These are phyloP conservation scores for Hymenochirus boettgeri DNA, from an alignment of 2,113 vertebrate species.

Conservation along the genomic window DNA sequence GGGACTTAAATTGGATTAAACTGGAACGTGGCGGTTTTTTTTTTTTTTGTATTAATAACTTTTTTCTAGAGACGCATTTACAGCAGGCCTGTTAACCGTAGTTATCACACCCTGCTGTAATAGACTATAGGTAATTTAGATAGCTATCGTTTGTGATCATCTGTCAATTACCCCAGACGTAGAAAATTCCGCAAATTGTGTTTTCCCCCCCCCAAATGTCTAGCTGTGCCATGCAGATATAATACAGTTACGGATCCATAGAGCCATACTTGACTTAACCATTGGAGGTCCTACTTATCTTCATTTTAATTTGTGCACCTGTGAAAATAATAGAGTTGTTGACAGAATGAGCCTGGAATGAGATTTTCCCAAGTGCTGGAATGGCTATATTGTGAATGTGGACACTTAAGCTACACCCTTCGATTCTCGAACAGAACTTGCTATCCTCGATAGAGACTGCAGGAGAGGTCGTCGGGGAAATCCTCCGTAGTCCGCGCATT, in stretches of 20 bases:
- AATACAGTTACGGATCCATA: neutral
- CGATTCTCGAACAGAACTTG: too few species aligned
- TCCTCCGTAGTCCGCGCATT: too few species aligned
- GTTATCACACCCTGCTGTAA: neutral
- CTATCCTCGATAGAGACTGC: too few species aligned
- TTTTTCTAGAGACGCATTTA: too few species aligned
- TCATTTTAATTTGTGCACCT: slow-evolving; percentile 38
- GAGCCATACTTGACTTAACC: slow-evolving; percentile 13
- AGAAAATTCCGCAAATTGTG: slow-evolving; percentile 16
- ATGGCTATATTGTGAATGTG: too few species aligned
- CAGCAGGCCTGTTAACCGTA: neutral
- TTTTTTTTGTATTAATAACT: too few species aligned
- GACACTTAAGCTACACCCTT: too few species aligned
- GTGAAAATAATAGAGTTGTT: slow-evolving; percentile 36
- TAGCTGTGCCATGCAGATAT: slow-evolving; percentile 19
- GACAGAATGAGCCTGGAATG: slow-evolving; percentile 37
- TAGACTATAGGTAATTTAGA: slow-evolving; percentile 17
- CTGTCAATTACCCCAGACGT: neutral
- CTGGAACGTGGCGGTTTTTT: too few species aligned
- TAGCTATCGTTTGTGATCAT: neutral
- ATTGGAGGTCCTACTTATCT: slow-evolving; percentile 25
- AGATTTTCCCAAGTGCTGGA: slow-evolving; percentile 11
- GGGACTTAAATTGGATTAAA: too few species aligned
- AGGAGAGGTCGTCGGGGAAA: too few species aligned
- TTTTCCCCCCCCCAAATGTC: neutral